These are phyloP conservation scores for Eumacrocentrus americanus DNA, from an alignment of 2,888 invertebrate genomes.

Conservation along the genomic window DNA sequence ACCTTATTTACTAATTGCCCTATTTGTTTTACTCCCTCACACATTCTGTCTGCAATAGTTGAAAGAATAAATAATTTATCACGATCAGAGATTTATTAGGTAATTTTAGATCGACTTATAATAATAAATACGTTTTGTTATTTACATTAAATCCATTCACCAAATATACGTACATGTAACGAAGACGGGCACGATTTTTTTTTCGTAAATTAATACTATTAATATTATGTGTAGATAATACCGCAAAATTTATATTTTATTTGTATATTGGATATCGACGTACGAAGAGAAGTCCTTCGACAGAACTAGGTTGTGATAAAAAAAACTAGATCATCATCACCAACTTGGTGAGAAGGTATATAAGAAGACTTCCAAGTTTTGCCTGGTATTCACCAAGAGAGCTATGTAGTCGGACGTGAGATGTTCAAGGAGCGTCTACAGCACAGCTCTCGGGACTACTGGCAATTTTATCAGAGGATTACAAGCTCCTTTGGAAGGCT, in stretches of 20 bases:
- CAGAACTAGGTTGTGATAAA: no score
- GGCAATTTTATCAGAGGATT: constrained; percentile 35
- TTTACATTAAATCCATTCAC: constrained; percentile 46
- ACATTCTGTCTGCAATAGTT: no score
- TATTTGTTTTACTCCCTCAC: no score
- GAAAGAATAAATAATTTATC: constrained; percentile 11
- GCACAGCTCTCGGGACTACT: constrained; percentile 11
- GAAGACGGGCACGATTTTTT: neutral
- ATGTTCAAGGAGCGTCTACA: neutral
- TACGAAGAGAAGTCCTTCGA: constrained; percentile 36
- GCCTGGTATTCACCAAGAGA: neutral
- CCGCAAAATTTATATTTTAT: neutral
- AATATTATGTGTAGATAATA: no score
- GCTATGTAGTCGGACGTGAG: neutral
- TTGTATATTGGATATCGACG: constrained; percentile 3
- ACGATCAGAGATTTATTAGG: constrained; percentile 42
- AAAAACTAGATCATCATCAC: neutral
- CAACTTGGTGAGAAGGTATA: neutral
- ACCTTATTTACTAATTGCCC: no score
- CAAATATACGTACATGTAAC: constrained; percentile 5
- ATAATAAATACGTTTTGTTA: constrained; percentile 28
- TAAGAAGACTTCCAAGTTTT: neutral
- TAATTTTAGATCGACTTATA: constrained; percentile 21
- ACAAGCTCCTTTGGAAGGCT: constrained; percentile 34
- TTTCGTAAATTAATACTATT: no score